Percentiles rank a stretch among this genome's conserved stretches.
phyloP scores from a whole-genome alignment of 2,797 vertebrate genomes.

The Manis crassicaudata region DNA sequence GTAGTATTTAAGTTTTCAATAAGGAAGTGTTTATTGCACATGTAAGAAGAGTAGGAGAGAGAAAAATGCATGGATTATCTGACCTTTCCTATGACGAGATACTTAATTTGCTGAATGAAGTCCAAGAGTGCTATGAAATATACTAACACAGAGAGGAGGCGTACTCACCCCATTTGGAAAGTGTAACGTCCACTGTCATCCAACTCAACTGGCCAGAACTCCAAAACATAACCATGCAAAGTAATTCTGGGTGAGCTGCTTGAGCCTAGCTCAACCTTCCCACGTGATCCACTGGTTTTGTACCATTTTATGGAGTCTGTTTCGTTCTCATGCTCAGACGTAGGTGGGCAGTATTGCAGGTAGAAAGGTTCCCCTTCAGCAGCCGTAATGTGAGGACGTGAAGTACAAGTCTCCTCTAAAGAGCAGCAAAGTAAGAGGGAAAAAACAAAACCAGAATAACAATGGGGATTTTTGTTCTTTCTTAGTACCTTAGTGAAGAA shows the following conservation, averaged over 20 bases:
- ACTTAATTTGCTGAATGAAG: not conserved
- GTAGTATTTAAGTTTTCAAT: not conserved
- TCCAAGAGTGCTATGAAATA: not conserved
- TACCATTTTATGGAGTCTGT: constrained; percentile 77
- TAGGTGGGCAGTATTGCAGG: constrained; percentile 73
- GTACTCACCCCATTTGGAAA: constrained; percentile 81
- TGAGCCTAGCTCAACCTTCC: constrained; percentile 32
- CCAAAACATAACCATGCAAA: constrained; percentile 73
- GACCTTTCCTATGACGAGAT: not conserved
- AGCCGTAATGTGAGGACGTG: constrained; percentile 64
- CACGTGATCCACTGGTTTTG: constrained; percentile 55
- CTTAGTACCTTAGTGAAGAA: not conserved
- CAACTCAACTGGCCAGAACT: constrained; percentile 86
- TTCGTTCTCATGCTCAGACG: not conserved
- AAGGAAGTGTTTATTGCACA: not conserved
- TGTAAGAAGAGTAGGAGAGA: not conserved
- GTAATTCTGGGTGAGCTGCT: constrained; percentile 73
- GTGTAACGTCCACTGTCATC: constrained; percentile 83
- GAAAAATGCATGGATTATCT: not conserved
- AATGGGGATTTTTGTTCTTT: not conserved
- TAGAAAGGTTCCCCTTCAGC: constrained; percentile 86
- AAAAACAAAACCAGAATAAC: not conserved
- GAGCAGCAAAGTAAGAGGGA: not conserved
- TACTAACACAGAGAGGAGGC: not conserved
- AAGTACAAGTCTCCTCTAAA: constrained; percentile 76